A percentile compares a stretch with the other conserved stretches of the same genome.
phyloP scores from a whole-genome alignment of 2,888 invertebrate genomes.

The Bembecia ichneumoniformis region DNA sequence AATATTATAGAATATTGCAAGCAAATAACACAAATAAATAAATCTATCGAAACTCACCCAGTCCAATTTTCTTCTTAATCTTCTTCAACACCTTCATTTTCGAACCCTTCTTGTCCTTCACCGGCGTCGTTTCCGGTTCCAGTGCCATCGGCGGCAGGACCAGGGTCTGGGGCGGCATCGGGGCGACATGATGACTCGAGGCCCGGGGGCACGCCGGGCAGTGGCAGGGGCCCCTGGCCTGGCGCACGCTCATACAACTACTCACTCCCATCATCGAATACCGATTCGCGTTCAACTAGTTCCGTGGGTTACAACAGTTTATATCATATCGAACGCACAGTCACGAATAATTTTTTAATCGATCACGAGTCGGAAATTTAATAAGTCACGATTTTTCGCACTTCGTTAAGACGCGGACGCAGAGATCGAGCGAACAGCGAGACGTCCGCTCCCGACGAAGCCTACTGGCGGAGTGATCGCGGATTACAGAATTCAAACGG shows the following conservation, averaged over 20 bases:
- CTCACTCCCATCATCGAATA: slow-evolving; percentile 67
- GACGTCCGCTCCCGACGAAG: slow-evolving; percentile 49
- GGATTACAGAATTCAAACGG: background rate
- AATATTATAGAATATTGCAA: background rate
- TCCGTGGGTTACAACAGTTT: slow-evolving; percentile 2
- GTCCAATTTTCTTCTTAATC: slow-evolving; percentile 88
- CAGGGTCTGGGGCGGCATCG: slow-evolving; percentile 54
- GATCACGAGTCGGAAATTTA: background rate
- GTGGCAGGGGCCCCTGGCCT: slow-evolving; percentile 69
- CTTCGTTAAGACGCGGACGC: background rate
- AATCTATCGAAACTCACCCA: slow-evolving; percentile 75
- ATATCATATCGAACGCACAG: slow-evolving; percentile 15
- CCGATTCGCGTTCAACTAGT: slow-evolving; percentile 11
- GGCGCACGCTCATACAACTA: slow-evolving; percentile 72
- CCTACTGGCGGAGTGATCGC: slow-evolving; percentile 47
- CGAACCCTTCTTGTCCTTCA: slow-evolving; percentile 63
- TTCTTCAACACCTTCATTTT: slow-evolving; percentile 94
- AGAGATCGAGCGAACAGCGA: background rate
- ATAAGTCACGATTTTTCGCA: background rate
- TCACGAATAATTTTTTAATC: slow-evolving; percentile 11
- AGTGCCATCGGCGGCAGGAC: slow-evolving; percentile 63
- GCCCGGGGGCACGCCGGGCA: slow-evolving; percentile 66
- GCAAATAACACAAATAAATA: background rate
- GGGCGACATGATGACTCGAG: slow-evolving; percentile 44
- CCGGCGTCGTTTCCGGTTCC: slow-evolving; percentile 58